Evolutionary conservation across 1,140 invertebrate species (phyloP).

Genomic region (Gryon sp.): DNA sequence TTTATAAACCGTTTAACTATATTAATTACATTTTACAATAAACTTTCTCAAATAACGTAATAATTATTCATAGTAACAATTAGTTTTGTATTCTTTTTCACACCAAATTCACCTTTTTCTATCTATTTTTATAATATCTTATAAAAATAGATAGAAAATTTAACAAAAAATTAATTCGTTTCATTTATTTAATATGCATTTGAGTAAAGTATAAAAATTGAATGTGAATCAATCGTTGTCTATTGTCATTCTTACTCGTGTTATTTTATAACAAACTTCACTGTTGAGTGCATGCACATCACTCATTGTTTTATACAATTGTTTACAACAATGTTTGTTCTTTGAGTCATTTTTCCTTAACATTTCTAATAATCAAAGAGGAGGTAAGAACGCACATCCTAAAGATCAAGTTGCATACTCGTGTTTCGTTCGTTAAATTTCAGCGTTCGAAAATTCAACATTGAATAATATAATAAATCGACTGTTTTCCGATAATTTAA

Average conservation of each 20-base stretch:
- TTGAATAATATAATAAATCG: background rate
- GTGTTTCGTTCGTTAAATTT: constrained; percentile 31
- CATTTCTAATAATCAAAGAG: constrained; percentile 9
- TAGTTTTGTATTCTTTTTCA: no score
- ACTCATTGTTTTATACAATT: constrained; percentile 71
- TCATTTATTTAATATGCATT: background rate
- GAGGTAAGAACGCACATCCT: constrained; percentile 16
- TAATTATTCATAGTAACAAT: no score
- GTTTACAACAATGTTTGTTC: constrained; percentile 68
- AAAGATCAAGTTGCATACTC: constrained; percentile 20
- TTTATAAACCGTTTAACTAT: no score
- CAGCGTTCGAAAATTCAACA: constrained; percentile 32
- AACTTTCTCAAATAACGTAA: no score
- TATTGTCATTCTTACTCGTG: constrained; percentile 20
- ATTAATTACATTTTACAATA: no score
- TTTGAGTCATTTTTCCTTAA: constrained; percentile 1
- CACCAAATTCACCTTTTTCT: no score
- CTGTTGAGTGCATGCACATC: constrained; percentile 64
- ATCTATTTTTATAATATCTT: no score
- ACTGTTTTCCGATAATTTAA: background rate
- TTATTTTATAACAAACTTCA: constrained; percentile 73
- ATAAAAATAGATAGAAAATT: no score
- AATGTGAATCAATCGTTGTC: constrained; percentile 12
- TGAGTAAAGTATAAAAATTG: constrained; percentile 25
- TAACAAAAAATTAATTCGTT: background rate